Evolutionary conservation across 2,113 vertebrate species (phyloP).

Genomic region (Gymnarchus niloticus): DNA sequence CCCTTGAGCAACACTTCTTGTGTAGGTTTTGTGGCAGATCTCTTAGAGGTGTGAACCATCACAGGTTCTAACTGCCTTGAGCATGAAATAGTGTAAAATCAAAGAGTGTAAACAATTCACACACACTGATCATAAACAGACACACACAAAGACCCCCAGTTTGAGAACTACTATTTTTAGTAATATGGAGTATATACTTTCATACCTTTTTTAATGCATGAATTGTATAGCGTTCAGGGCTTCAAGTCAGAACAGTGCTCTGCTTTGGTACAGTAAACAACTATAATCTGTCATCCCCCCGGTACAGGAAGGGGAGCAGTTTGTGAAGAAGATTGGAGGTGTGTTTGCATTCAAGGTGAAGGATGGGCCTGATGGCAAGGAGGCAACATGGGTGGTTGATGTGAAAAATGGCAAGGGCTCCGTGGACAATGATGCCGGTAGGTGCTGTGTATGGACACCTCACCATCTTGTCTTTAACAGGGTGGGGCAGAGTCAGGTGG

Average conservation of each 20-base stretch:
- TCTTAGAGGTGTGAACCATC: too few relatives aligned
- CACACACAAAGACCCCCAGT: too few relatives aligned
- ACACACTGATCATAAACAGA: too few relatives aligned
- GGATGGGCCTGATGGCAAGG: slow-evolving; percentile 79
- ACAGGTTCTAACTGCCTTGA: too few relatives aligned
- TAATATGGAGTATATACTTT: not conserved
- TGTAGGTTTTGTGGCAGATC: too few relatives aligned
- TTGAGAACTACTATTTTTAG: not conserved
- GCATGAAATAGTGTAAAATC: too few relatives aligned
- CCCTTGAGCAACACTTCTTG: too few relatives aligned
- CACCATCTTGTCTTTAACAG: not conserved
- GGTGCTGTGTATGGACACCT: slow-evolving; percentile 32
- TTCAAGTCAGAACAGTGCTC: too few relatives aligned
- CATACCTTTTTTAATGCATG: too few relatives aligned
- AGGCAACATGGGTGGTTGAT: slow-evolving; percentile 86
- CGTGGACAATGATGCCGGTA: slow-evolving; percentile 74
- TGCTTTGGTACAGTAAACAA: not conserved
- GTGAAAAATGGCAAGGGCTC: slow-evolving; percentile 85
- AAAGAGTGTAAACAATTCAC: too few relatives aligned
- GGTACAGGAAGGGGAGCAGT: slow-evolving; percentile 78
- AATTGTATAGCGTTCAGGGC: too few relatives aligned
- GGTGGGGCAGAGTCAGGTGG: not conserved
- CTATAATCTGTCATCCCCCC: not conserved
- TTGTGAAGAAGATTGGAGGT: slow-evolving; percentile 86
- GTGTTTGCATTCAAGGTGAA: slow-evolving; percentile 89